Evolutionary conservation across 2,113 vertebrate genomes (phyloP), one percentile per base, ranked within the genome.

Genomic region (Eudyptes chrysolophus): DNA sequence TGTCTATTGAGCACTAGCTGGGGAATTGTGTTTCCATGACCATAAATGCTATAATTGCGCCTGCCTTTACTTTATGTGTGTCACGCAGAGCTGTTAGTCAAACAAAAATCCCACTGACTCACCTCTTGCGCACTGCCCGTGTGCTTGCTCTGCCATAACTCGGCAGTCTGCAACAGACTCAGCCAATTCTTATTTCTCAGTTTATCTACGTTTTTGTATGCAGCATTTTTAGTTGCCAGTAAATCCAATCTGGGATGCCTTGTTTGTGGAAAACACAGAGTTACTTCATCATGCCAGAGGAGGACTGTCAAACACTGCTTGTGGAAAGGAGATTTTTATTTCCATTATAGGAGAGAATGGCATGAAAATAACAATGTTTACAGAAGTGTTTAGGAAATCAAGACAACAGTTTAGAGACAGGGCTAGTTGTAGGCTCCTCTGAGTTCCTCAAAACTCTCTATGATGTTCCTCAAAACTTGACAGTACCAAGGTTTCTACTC

Each of bases 41-140:
- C 72, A 57, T 78, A 89, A 81, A 75, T 0, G 14, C 85, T 81
- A 7, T 79, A 84, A 90, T 71, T 81, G 76, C 79, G 86, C 65
- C 83, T 78, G 72, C 74, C 61, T 94, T 94, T 88, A 24, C 74
- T 96, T 89, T 54, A 54, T 54, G 65, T 54, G 76, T 91, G 93
- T 82, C 89, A 40, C 7, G 11, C 87, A 87, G 93, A 75, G 94
- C 72, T 84, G 51, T 77, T 90, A 75, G 72, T 92, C 94, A 92
- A 92, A 78, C 74, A 78, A 16, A 68, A 94, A 32, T 74, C 87
- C 57, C 34, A 61, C 58, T 77, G 93, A 32, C 76, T 96, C 77
- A 49, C 70, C 57, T 84, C 49, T 7, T 51, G 70, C 2, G 3
- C 30, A 0, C 18, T 44, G 61, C 84, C 83, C 17, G 1, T 34